phyloP scores from a whole-genome alignment of 2,888 invertebrate species.

The Tachina fera region DNA sequence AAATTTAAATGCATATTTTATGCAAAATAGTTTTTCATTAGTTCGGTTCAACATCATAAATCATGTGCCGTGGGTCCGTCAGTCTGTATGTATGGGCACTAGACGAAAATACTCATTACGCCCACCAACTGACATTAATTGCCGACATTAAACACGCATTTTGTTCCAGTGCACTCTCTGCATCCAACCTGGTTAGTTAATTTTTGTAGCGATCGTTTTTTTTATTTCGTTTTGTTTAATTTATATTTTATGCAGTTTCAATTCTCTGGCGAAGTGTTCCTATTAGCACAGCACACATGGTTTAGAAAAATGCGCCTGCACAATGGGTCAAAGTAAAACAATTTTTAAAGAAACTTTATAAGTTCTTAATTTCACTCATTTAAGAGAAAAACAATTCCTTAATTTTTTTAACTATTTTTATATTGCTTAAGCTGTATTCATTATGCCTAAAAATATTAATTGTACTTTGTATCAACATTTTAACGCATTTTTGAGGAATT shows the following conservation, averaged over 20 bases:
- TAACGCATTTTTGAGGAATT: too few species aligned
- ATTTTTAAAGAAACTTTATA: neutral
- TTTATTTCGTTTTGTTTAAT: constrained; percentile 14
- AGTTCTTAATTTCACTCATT: too few species aligned
- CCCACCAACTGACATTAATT: constrained; percentile 72
- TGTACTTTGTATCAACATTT: too few species aligned
- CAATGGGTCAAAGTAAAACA: constrained; percentile 5
- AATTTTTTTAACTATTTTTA: too few species aligned
- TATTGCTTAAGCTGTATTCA: too few species aligned
- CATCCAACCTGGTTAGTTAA: constrained; percentile 51
- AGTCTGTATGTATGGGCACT: neutral
- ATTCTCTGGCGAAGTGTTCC: constrained; percentile 62
- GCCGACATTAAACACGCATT: constrained; percentile 69
- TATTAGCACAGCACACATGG: constrained; percentile 42
- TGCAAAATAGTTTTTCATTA: constrained; percentile 63
- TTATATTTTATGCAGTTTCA: constrained; percentile 48
- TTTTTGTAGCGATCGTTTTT: constrained; percentile 39
- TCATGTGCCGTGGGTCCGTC: constrained; percentile 64
- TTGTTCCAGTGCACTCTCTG: constrained; percentile 35
- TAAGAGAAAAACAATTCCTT: too few species aligned
- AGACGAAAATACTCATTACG: constrained; percentile 67
- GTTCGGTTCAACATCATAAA: constrained; percentile 63
- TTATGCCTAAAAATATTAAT: too few species aligned
- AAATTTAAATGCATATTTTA: constrained; percentile 63
- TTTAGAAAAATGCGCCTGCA: constrained; percentile 36